phyloP scores from a whole-genome alignment of 2,888 invertebrate species.

The Agonopterix subpropinquella region DNA sequence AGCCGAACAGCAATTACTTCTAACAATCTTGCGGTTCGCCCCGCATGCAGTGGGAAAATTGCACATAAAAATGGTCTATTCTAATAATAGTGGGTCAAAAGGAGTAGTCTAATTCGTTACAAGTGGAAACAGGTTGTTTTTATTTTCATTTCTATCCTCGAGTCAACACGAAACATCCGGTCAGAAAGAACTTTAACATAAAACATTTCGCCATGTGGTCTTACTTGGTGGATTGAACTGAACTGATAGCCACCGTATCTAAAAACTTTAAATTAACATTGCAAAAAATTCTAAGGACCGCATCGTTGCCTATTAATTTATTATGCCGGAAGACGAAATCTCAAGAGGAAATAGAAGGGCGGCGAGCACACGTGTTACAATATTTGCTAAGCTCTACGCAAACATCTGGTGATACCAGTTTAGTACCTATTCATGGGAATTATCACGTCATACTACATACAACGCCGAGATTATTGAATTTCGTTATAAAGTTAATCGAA shows the following conservation, averaged over 20 bases:
- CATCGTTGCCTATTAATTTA: constrained; percentile 61
- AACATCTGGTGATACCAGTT: constrained; percentile 61
- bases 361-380: constrained; percentile 72
- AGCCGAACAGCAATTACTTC: constrained; percentile 58
- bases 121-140: constrained; percentile 49
- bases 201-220: constrained; percentile 46
- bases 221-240: constrained; percentile 29
- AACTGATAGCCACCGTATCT: constrained; percentile 43
- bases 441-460: constrained; percentile 19
- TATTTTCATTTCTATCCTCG: constrained; percentile 19
- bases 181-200: constrained; percentile 34
- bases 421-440: constrained; percentile 39
- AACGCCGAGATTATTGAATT: constrained; percentile 12
- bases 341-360: constrained; percentile 71
- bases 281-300: constrained; percentile 46
- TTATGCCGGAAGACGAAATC: constrained; percentile 73
- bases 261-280: constrained; percentile 42
- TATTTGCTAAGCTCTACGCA: constrained; percentile 67
- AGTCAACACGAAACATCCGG: constrained; percentile 42
- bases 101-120: constrained; percentile 31
- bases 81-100: constrained; percentile 48
- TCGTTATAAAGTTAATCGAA: constrained; percentile 14
- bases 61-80: constrained; percentile 58
- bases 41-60: constrained; percentile 62
- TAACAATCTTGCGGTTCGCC: constrained; percentile 65